Percentiles rank a stretch among this genome's conserved stretches.
Evolutionary conservation across 2,888 invertebrate species (phyloP).

Genomic region (Orthosia gracilis): DNA sequence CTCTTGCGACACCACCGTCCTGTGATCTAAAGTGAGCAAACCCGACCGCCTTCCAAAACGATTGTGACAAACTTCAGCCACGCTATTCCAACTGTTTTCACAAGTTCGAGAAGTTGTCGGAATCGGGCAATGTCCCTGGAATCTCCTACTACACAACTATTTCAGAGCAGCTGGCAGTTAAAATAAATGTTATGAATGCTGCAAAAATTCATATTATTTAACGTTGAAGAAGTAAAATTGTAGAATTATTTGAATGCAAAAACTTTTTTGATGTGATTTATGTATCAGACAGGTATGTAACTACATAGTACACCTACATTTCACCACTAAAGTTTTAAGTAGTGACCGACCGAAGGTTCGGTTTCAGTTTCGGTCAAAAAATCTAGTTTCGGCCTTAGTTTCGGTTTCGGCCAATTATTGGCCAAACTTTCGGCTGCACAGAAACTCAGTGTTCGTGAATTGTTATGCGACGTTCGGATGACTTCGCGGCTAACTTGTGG

Average conservation of each 20-base stretch:
- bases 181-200: conserved; percentile 9
- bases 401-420: no score
- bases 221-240: no score
- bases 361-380: no score
- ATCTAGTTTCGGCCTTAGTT: no score
- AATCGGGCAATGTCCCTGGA: conserved; percentile 32
- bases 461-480: no score
- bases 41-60: conserved; percentile 24
- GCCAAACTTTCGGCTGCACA: no score
- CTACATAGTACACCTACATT: no score
- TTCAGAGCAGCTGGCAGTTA: conserved; percentile 8
- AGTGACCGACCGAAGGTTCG: no score
- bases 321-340: no score
- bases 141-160: conserved; percentile 29
- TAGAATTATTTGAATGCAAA: background rate
- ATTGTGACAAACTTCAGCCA: conserved; percentile 45
- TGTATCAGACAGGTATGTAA: no score
- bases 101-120: conserved; percentile 37
- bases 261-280: background rate
- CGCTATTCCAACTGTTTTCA: conserved; percentile 28
- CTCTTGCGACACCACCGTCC: background rate
- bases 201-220: background rate
- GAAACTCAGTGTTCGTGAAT: no score
- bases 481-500: no score
- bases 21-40: conserved; percentile 3